Evolutionary conservation across 2,888 invertebrate species (phyloP).

Genomic region (Drosophila quinaria): DNA sequence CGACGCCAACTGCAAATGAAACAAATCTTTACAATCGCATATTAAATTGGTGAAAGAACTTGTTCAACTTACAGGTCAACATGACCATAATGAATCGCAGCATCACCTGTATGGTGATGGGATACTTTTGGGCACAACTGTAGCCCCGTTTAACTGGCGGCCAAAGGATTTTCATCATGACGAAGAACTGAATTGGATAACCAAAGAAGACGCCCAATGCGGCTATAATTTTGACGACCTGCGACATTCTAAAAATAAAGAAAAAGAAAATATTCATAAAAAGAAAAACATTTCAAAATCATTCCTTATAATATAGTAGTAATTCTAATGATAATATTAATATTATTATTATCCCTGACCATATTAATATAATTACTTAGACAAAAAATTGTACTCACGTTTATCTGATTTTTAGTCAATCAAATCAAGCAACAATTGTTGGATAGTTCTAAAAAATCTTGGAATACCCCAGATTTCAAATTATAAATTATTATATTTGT

Average conservation of each 20-base stretch:
- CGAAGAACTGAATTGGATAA: slow-evolving; percentile 98
- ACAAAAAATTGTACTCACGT: no score
- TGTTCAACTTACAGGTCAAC: slow-evolving; percentile 92
- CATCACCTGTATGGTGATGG: slow-evolving; percentile 89
- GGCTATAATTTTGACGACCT: slow-evolving; percentile 93
- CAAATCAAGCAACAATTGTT: no score
- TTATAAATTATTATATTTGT: no score
- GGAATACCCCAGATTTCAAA: no score
- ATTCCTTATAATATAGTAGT: no score
- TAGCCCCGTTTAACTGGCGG: slow-evolving; percentile 88
- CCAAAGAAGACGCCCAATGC: slow-evolving; percentile 94
- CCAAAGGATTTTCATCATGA: slow-evolving; percentile 96
- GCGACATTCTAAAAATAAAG: slow-evolving; percentile 89
- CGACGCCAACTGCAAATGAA: slow-evolving; percentile 88
- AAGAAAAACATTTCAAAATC: background rate
- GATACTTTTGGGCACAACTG: slow-evolving; percentile 87
- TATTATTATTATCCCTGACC: no score
- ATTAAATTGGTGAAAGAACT: background rate
- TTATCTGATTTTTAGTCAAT: no score
- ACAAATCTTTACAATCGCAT: slow-evolving; percentile 64
- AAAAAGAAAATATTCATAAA: background rate
- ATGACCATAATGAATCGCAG: slow-evolving; percentile 91
- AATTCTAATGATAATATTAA: no score
- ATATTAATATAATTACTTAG: no score
- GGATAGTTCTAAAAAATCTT: no score